Conservation (phyloP, 2,113 vertebrate species). For the Ctenodactylus gundi region DNA sequence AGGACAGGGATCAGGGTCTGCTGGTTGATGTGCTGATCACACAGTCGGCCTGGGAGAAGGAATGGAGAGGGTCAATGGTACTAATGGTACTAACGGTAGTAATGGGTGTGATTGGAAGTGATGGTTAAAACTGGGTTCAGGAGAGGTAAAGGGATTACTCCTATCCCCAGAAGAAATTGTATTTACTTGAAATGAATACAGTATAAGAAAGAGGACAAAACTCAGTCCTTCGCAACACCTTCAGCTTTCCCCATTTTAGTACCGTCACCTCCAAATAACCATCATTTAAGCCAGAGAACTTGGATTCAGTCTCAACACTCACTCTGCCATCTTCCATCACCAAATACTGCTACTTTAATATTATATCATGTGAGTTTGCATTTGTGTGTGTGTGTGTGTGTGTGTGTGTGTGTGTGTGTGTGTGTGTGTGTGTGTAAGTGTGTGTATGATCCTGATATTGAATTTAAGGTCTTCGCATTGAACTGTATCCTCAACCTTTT, state of each 20-base stretch:
- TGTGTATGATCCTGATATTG: too few species aligned
- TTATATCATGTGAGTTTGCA: too few species aligned
- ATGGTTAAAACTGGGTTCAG: background rate
- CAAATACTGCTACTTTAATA: background rate
- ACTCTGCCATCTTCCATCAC: background rate
- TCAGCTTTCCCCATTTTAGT: background rate
- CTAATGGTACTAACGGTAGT: too few species aligned
- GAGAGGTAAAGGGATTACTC: background rate
- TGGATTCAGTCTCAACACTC: background rate
- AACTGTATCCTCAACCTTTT: too few species aligned
- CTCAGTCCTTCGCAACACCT: background rate
- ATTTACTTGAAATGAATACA: background rate
- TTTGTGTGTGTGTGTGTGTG: too few species aligned
- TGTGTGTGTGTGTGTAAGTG: too few species aligned
- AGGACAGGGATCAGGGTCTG: background rate
- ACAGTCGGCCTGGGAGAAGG: background rate
- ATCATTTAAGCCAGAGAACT: background rate
- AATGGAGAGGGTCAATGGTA: background rate
- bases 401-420: too few species aligned
- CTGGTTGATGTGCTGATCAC: background rate
- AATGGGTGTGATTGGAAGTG: background rate
- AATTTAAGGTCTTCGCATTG: too few species aligned
- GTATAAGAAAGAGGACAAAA: background rate
- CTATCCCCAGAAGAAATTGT: background rate
- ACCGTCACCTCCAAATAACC: accelerated